phyloP scores from a whole-genome alignment of 1,140 invertebrate species.

The Heterodera schachtii region DNA sequence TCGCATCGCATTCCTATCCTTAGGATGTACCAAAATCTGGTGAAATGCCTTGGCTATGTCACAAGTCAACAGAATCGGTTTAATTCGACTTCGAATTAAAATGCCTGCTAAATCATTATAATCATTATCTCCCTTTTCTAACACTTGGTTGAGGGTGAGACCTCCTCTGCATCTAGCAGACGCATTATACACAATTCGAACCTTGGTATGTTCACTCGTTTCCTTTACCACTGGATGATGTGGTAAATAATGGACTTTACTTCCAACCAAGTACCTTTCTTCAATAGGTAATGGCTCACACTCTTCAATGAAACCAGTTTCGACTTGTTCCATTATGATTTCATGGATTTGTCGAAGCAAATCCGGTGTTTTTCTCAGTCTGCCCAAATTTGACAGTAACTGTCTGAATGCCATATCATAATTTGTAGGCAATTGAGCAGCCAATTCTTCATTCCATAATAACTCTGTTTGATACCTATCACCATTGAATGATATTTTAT shows the following conservation, averaged over 20 bases:
- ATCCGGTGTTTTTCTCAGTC: background rate
- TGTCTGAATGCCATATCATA: background rate
- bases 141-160: background rate
- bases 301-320: no score
- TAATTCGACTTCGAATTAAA: background rate
- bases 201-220: background rate
- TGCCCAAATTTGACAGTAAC: background rate
- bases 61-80: background rate
- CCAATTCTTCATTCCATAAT: slow-evolving; percentile 1
- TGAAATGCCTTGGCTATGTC: slow-evolving; percentile 1
- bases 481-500: background rate
- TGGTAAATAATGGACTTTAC: background rate
- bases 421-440: background rate
- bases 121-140: background rate
- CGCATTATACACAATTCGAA: slow-evolving; percentile 1
- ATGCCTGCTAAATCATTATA: slow-evolving; percentile 7
- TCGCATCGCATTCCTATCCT: background rate
- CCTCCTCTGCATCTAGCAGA: background rate
- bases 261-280: no score
- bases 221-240: background rate
- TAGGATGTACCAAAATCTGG: background rate
- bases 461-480: slow-evolving; percentile 8
- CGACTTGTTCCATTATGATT: background rate
- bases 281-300: no score
- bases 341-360: background rate